Conservation (phyloP, 1,140 invertebrate genomes). For the Leptonema lineaticorne region DNA sequence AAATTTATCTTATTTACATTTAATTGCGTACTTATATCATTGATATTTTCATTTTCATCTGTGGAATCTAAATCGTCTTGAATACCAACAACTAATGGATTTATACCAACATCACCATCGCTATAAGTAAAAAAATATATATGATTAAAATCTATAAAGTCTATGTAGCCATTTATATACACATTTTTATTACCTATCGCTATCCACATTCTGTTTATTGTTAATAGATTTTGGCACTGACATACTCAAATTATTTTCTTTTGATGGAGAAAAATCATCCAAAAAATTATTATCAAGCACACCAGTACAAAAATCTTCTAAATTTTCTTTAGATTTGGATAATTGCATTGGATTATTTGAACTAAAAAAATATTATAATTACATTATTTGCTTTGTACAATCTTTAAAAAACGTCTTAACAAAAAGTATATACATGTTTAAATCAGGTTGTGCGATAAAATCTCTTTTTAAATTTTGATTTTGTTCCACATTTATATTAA, state of each 20-base stretch:
- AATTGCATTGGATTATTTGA: no score
- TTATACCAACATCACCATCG: slow-evolving; percentile 71
- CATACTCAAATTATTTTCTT: slow-evolving; percentile 50
- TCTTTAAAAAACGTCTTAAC: no score
- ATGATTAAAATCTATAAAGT: slow-evolving; percentile 4
- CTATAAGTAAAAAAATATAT: slow-evolving; percentile 53
- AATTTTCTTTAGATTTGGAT: slow-evolving; percentile 53
- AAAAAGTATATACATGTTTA: no score
- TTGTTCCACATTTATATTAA: not conserved
- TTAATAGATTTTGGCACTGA: slow-evolving; percentile 44
- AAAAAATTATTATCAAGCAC: slow-evolving; percentile 79
- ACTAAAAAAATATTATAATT: no score
- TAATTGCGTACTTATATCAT: not conserved
- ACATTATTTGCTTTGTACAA: no score
- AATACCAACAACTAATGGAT: slow-evolving; percentile 84
- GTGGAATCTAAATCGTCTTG: slow-evolving; percentile 84
- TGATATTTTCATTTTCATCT: slow-evolving; percentile 52
- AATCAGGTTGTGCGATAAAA: no score
- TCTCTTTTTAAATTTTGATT: not conserved
- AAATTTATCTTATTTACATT: not conserved
- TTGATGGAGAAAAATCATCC: slow-evolving; percentile 64
- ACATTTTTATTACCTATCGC: slow-evolving; percentile 59
- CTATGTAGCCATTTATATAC: not conserved
- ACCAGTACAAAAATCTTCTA: slow-evolving; percentile 86
- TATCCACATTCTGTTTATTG: slow-evolving; percentile 50